A percentile compares a stretch with the other conserved stretches of the same genome.
Conservation (phyloP, 1,140 invertebrate genomes). For the Acyrthosiphon pisum region DNA sequence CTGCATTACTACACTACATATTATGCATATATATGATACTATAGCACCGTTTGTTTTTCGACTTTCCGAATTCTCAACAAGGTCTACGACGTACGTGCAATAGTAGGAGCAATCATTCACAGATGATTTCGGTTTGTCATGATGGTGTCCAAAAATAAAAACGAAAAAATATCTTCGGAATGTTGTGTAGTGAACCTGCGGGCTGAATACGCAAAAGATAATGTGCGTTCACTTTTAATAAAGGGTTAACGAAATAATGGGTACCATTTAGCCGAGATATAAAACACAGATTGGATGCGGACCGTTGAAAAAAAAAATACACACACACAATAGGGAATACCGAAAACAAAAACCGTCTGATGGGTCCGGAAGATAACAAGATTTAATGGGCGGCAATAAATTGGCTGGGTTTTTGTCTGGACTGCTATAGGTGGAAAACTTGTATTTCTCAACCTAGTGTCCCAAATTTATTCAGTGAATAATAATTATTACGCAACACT, state of each 20-base stretch:
- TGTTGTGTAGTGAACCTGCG: background rate
- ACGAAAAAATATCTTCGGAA: background rate
- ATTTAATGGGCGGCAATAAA: slow-evolving; percentile 45
- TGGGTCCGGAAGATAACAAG: slow-evolving; percentile 33
- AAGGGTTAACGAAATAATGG: slow-evolving; percentile 52
- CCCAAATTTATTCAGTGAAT: slow-evolving; percentile 18
- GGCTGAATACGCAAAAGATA: slow-evolving; percentile 46
- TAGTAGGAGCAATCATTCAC: background rate
- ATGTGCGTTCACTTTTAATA: slow-evolving; percentile 30
- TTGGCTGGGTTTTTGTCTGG: background rate
- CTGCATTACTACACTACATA: background rate
- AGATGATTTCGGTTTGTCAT: background rate
- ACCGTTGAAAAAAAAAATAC: slow-evolving; percentile 27
- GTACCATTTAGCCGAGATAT: slow-evolving; percentile 31
- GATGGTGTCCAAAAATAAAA: background rate
- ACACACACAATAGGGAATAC: slow-evolving; percentile 9
- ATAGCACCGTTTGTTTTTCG: background rate
- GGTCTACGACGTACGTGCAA: background rate
- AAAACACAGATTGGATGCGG: slow-evolving; percentile 22
- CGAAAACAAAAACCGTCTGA: slow-evolving; percentile 44
- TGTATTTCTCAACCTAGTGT: background rate
- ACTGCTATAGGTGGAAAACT: slow-evolving; percentile 24
- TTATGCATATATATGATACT: background rate
- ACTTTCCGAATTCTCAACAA: background rate
- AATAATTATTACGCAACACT: slow-evolving; percentile 2